A percentile compares a stretch with the other conserved stretches of the same genome.
These are phyloP conservation scores for Bellardia bayeri DNA, from an alignment of 2,888 invertebrate species.

Conservation along the genomic window DNA sequence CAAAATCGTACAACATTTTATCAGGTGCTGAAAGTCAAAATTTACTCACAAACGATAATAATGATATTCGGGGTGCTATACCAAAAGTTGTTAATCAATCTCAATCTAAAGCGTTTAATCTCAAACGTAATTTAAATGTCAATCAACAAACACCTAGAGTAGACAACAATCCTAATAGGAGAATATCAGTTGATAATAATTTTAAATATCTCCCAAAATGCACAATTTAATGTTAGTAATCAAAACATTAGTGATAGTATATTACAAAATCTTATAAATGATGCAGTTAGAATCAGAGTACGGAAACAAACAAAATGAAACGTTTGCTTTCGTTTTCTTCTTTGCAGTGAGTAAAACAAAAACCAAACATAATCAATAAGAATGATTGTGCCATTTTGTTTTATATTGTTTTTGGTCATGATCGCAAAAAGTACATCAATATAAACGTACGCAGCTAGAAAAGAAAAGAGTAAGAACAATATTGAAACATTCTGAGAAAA, in stretches of 20 bases:
- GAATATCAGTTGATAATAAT: background rate
- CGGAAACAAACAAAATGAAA: too few relatives aligned
- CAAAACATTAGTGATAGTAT: background rate
- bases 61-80: background rate
- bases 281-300: too few relatives aligned
- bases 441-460: too few relatives aligned
- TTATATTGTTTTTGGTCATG: too few relatives aligned
- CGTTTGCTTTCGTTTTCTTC: too few relatives aligned
- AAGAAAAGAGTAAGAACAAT: too few relatives aligned
- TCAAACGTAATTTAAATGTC: background rate
- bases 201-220: slow-evolving; percentile 2
- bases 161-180: background rate
- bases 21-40: background rate
- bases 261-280: background rate
- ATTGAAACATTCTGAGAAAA: too few relatives aligned
- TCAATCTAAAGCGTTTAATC: background rate
- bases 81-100: background rate
- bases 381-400: too few relatives aligned
- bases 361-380: too few relatives aligned
- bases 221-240: background rate
- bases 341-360: too few relatives aligned
- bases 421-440: too few relatives aligned
- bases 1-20: slow-evolving; percentile 8
- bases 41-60: background rate
- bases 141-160: background rate